A percentile compares a stretch with the other conserved stretches of the same genome.
Conservation (phyloP, 1,140 invertebrate species). For the Antheraea pernyi region DNA sequence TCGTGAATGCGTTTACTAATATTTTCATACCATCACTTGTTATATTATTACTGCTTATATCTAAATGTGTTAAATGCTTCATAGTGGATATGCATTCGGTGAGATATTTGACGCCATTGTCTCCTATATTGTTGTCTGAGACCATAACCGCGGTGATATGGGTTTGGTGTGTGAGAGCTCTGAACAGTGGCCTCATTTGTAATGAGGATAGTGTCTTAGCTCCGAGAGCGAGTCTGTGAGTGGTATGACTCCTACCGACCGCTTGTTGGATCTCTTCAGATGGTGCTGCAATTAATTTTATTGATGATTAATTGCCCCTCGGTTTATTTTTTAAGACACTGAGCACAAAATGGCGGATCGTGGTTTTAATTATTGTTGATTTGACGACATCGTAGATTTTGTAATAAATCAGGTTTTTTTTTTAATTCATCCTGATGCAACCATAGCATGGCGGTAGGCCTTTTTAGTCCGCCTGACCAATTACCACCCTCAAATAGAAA, state of each 20-base stretch:
- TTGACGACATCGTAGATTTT: too few species aligned
- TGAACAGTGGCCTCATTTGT: conserved; percentile 80
- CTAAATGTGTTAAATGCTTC: conserved; percentile 78
- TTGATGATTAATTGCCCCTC: too few species aligned
- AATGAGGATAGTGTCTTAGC: conserved; percentile 69
- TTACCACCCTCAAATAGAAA: too few species aligned
- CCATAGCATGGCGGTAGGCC: too few species aligned
- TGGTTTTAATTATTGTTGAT: too few species aligned
- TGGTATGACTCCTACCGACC: conserved; percentile 79
- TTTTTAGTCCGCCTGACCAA: too few species aligned
- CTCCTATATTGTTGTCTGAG: conserved; percentile 80
- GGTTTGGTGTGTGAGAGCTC: conserved; percentile 81
- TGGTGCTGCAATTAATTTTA: conserved; percentile 39
- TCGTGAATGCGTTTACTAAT: conserved; percentile 64
- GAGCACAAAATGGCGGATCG: too few species aligned
- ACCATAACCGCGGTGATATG: conserved; percentile 81
- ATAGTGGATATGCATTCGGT: conserved; percentile 79
- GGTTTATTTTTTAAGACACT: too few species aligned
- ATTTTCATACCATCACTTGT: conserved; percentile 70
- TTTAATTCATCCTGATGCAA: too few species aligned
- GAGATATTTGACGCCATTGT: conserved; percentile 79
- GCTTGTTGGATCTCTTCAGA: conserved; percentile 74
- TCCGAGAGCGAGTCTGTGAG: conserved; percentile 74
- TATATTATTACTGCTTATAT: conserved; percentile 80
- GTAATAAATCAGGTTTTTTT: too few species aligned